A percentile compares a stretch with the other conserved stretches of the same genome.
Conservation (phyloP, 2,797 vertebrate genomes). For the Xenopus petersii region DNA sequence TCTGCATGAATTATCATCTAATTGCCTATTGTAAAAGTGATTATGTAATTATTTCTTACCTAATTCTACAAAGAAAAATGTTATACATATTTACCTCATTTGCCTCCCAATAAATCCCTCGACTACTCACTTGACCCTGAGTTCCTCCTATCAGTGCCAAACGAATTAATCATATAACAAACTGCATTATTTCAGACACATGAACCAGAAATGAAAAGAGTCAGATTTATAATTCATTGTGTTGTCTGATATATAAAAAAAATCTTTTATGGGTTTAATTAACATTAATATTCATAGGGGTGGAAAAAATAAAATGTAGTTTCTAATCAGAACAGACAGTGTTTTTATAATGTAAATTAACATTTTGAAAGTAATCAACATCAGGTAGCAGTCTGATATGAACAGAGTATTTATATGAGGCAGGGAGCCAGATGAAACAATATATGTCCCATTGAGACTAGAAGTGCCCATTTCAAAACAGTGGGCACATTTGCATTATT, state of each 20-base stretch:
- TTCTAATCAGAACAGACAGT: conserved; percentile 66
- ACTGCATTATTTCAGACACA: conserved; percentile 55
- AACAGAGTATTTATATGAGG: conserved; percentile 36
- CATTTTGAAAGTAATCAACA: conserved; percentile 52
- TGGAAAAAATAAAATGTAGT: conserved; percentile 51
- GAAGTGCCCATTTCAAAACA: no score
- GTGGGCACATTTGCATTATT: no score
- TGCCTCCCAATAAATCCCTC: not conserved
- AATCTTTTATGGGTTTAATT: conserved; percentile 59
- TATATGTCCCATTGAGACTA: no score
- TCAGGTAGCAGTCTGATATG: conserved; percentile 25
- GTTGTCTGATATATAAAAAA: conserved; percentile 44
- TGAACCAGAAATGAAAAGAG: conserved; percentile 49
- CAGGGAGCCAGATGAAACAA: conserved; percentile 18
- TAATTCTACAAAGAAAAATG: no score
- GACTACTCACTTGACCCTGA: conserved; percentile 26
- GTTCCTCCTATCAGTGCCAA: conserved; percentile 1
- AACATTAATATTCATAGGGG: conserved; percentile 66
- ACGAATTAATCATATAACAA: conserved; percentile 54
- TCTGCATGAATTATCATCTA: no score
- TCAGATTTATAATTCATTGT: no score
- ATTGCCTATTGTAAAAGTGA: no score
- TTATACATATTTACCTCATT: no score
- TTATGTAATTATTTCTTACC: no score
- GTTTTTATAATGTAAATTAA: conserved; percentile 57